Conservation (phyloP, 2,113 vertebrate genomes). For the Microcebus griseorufus region DNA sequence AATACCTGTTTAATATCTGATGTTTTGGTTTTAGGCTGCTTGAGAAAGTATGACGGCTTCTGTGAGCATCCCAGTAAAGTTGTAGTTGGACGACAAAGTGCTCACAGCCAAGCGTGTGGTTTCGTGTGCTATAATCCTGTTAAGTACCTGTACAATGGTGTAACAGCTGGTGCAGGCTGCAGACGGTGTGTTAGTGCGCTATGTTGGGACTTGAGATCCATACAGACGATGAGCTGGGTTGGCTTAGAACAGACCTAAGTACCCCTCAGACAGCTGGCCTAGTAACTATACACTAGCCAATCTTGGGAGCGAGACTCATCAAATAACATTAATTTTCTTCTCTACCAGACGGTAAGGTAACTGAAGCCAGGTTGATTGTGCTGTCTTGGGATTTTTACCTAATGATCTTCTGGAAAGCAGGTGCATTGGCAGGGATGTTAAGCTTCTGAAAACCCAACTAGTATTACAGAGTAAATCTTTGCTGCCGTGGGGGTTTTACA, state of each 20-base stretch:
- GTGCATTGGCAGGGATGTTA: slow-evolving; percentile 83
- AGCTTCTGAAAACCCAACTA: slow-evolving; percentile 77
- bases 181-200: neutral
- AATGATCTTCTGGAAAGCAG: slow-evolving; percentile 85
- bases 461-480: slow-evolving; percentile 80
- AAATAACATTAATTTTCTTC: slow-evolving; percentile 85
- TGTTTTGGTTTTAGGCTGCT: neutral
- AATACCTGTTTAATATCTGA: slow-evolving; percentile 20
- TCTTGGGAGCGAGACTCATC: slow-evolving; percentile 74
- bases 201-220: slow-evolving; percentile 63
- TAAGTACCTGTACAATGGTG: slow-evolving; percentile 79
- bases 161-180: slow-evolving; percentile 86
- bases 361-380: slow-evolving; percentile 83
- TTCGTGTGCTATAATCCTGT: slow-evolving; percentile 76
- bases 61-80: neutral
- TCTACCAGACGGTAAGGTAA: slow-evolving; percentile 86
- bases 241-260: slow-evolving; percentile 72
- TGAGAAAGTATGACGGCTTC: neutral
- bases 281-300: slow-evolving; percentile 83
- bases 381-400: slow-evolving; percentile 83
- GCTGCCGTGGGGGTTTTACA: slow-evolving; percentile 64
- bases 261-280: slow-evolving; percentile 85
- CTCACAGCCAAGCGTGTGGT: slow-evolving; percentile 55
- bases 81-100: slow-evolving; percentile 28
- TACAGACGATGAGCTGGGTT: slow-evolving; percentile 72